Percentiles rank a stretch among this genome's conserved stretches.
Evolutionary conservation across 2,113 vertebrate genomes (phyloP).

Genomic region (Chaetodon auriga): DNA sequence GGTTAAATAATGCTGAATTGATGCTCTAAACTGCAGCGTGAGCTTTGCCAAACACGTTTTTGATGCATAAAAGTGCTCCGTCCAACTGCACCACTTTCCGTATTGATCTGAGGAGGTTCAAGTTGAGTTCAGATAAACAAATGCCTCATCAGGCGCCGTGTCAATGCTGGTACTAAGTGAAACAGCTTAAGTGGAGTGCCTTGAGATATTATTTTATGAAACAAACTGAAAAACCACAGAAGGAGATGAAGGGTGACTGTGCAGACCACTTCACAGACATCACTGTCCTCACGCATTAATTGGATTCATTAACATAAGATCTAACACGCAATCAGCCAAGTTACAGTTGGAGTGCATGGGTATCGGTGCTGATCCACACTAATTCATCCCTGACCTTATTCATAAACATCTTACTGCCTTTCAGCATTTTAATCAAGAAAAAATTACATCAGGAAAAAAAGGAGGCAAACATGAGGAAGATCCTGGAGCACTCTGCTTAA

Average conservation of each 20-base stretch:
- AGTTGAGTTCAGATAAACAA: slow-evolving; percentile 67
- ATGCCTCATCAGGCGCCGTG: slow-evolving; percentile 24
- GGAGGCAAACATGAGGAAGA: slow-evolving; percentile 39
- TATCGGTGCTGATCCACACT: slow-evolving; percentile 35
- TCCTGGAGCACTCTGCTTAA: slow-evolving; percentile 58
- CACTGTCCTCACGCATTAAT: slow-evolving; percentile 48
- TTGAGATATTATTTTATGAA: slow-evolving; percentile 20
- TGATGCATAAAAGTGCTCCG: slow-evolving; percentile 32
- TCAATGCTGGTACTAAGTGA: slow-evolving; percentile 15
- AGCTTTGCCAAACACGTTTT: slow-evolving; percentile 51
- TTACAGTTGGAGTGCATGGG: slow-evolving; percentile 14
- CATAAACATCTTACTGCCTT: slow-evolving; percentile 61
- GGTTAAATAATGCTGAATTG: slow-evolving; percentile 60
- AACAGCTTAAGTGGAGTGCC: slow-evolving; percentile 16
- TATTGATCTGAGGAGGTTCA: slow-evolving; percentile 65
- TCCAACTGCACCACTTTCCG: slow-evolving; percentile 30
- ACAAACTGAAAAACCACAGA: slow-evolving; percentile 16
- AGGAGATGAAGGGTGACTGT: slow-evolving; percentile 16
- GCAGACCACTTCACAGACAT: slow-evolving; percentile 40
- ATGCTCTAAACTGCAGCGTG: slow-evolving; percentile 51
- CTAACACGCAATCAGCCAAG: slow-evolving; percentile 26
- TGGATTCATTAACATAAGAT: slow-evolving; percentile 62
- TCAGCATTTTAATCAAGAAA: slow-evolving; percentile 58
- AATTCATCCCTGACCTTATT: slow-evolving; percentile 63
- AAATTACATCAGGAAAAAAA: slow-evolving; percentile 30